A percentile compares a stretch with the other conserved stretches of the same genome.
These are phyloP conservation scores for Threskiornis aethiopicus DNA, from an alignment of 2,797 vertebrate genomes.

Conservation along the genomic window DNA sequence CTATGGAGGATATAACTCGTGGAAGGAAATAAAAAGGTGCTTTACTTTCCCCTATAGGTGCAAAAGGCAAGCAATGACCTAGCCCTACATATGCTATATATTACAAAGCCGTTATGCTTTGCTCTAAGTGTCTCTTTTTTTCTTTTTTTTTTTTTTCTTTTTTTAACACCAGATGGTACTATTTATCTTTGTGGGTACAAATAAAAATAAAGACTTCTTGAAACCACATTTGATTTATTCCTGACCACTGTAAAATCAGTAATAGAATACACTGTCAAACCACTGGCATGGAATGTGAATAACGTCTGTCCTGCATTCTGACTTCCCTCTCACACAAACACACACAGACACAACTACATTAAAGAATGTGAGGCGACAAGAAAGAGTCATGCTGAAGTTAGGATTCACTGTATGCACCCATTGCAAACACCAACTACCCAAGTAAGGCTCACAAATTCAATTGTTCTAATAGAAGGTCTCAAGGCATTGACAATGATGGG, in stretches of 20 bases:
- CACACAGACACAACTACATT: not conserved
- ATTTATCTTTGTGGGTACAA: constrained; percentile 55
- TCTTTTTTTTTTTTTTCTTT: not conserved
- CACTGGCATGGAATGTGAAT: constrained; percentile 57
- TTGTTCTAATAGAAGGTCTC: not conserved
- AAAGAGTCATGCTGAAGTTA: not conserved
- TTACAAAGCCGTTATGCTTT: constrained; percentile 42
- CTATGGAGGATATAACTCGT: not conserved
- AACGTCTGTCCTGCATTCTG: not conserved
- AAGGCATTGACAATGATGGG: not conserved
- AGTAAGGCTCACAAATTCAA: not conserved
- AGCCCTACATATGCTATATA: constrained; percentile 34
- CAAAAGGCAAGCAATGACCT: not conserved
- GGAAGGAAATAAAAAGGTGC: not conserved
- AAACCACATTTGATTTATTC: constrained; percentile 59
- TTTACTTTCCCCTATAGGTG: constrained; percentile 25
- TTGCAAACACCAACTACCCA: not conserved
- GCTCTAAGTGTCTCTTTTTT: not conserved
- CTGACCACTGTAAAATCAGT: constrained; percentile 62
- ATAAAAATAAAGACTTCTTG: constrained; percentile 63
- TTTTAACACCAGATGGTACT: constrained; percentile 35
- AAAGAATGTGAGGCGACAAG: not conserved
- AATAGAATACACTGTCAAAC: constrained; percentile 65
- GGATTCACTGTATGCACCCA: not conserved
- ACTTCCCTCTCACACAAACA: not conserved